Evolutionary conservation across 2,797 vertebrate species (phyloP).

Genomic region (Epinephelus coioides): DNA sequence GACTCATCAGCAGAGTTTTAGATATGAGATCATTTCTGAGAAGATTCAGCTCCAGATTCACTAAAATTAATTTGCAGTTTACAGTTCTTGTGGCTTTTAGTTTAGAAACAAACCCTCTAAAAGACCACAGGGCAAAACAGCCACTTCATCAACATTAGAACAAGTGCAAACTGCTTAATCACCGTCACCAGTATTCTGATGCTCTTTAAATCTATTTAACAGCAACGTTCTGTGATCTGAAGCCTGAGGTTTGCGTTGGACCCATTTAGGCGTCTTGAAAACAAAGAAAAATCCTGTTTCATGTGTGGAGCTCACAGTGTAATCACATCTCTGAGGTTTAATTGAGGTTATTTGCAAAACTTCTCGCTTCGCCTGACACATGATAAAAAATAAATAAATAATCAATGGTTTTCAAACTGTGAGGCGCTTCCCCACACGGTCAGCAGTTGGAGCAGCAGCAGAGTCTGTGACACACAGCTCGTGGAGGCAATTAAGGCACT

Average conservation of each 20-base stretch:
- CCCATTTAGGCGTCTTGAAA: background rate
- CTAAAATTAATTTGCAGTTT: background rate
- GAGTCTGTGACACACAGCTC: background rate
- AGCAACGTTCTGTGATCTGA: background rate
- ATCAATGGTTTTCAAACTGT: background rate
- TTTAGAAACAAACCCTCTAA: too few species aligned
- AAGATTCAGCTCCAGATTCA: constrained; percentile 9
- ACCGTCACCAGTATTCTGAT: too few species aligned
- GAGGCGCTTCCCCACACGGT: too few species aligned
- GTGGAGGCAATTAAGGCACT: background rate
- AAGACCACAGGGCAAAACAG: too few species aligned
- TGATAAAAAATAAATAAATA: background rate
- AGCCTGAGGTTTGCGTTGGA: background rate
- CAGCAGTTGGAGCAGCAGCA: too few species aligned
- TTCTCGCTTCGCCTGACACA: background rate
- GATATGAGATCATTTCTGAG: background rate
- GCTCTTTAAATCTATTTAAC: too few species aligned
- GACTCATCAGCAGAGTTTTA: background rate
- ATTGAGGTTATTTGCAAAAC: too few species aligned
- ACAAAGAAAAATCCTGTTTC: background rate
- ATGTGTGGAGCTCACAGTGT: background rate
- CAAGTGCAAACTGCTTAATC: too few species aligned
- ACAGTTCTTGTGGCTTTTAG: too few species aligned
- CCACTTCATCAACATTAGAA: too few species aligned
- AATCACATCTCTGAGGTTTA: background rate